Evolutionary conservation across 2,113 vertebrate genomes (phyloP).

Genomic region (Guaruba guarouba): DNA sequence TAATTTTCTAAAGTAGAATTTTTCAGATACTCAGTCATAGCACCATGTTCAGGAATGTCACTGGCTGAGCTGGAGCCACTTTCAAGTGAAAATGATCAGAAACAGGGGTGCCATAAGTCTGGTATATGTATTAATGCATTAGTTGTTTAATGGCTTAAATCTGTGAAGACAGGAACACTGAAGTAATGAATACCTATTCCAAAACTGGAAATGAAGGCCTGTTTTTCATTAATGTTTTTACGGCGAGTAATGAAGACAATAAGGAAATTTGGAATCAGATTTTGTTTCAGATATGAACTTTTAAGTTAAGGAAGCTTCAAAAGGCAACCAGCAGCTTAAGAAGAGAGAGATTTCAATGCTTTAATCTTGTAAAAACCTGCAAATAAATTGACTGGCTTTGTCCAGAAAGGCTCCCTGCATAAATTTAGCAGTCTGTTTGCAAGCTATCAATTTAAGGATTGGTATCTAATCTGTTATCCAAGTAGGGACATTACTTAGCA

Average conservation of each 20-base stretch:
- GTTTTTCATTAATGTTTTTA: not conserved
- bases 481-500: slow-evolving; percentile 59
- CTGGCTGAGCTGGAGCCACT: not conserved
- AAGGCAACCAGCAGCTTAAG: not conserved
- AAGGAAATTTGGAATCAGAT: not conserved
- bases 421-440: slow-evolving; percentile 38
- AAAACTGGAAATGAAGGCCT: not conserved
- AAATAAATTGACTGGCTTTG: not conserved
- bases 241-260: not conserved
- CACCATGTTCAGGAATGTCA: fast-evolving
- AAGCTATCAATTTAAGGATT: slow-evolving; percentile 53
- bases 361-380: not conserved
- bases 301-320: not conserved
- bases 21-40: not conserved
- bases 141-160: not conserved
- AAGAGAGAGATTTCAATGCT: not conserved
- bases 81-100: not conserved
- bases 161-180: not conserved
- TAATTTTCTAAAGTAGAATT: not conserved
- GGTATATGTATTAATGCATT: not conserved
- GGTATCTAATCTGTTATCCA: slow-evolving; percentile 54
- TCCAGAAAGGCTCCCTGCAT: not conserved
- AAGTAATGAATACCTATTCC: not conserved
- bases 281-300: not conserved
- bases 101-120: not conserved